Percentiles rank a stretch among this genome's conserved stretches.
phyloP scores from a whole-genome alignment of 35 echinoderm and acorn worm genomes.

The Nesometra sesokonis region DNA sequence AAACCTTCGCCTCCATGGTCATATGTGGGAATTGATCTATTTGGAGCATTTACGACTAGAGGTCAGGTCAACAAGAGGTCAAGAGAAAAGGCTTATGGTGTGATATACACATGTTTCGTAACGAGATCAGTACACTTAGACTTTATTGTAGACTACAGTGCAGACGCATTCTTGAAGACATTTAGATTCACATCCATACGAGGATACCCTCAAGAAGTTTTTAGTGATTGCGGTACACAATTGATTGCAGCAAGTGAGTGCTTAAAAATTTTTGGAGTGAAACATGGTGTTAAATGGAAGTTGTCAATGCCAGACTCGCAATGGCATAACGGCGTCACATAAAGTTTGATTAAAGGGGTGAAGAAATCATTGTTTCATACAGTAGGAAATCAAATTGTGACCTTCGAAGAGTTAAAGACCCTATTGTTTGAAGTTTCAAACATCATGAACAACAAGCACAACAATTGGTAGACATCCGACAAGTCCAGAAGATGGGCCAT shows the following conservation, averaged over 20 bases:
- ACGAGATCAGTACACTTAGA: constrained; percentile 37
- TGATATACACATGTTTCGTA: constrained; percentile 31
- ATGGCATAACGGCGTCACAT: constrained; percentile 40
- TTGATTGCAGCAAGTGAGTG: constrained; percentile 9
- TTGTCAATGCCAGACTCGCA: constrained; percentile 34
- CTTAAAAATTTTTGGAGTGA: constrained; percentile 14
- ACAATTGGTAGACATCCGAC: too few relatives aligned
- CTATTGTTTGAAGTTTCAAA: too few relatives aligned
- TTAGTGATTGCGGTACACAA: constrained; percentile 32
- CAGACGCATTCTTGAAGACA: constrained; percentile 12
- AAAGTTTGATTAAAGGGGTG: background rate
- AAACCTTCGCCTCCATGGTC: constrained; percentile 25
- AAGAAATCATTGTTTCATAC: background rate
- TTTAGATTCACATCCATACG: constrained; percentile 22
- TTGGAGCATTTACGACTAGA: constrained; percentile 31
- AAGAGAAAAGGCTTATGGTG: constrained; percentile 33
- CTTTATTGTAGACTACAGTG: constrained; percentile 9
- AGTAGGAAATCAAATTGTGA: background rate
- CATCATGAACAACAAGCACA: too few relatives aligned
- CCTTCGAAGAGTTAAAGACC: background rate
- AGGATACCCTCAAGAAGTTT: constrained; percentile 29
- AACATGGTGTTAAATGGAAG: constrained; percentile 24
- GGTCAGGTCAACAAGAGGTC: constrained; percentile 38
- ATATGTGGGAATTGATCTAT: constrained; percentile 32
- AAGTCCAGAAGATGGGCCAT: too few relatives aligned